Conservation (phyloP, 2,113 vertebrate genomes). For the Neogobius melanostomus region DNA sequence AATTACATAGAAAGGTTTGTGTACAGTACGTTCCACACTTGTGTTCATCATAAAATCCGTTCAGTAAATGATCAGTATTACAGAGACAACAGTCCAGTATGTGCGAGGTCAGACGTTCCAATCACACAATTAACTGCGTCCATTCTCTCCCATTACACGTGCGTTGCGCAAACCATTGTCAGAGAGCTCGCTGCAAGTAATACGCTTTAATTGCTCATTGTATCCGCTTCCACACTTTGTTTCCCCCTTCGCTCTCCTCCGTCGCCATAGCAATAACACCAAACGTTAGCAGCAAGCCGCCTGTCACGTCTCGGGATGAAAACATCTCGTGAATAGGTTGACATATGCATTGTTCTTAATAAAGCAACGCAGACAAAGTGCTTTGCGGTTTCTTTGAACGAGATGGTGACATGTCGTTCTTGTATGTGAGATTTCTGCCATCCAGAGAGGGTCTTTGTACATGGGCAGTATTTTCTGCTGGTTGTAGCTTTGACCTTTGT, state of each 20-base stretch:
- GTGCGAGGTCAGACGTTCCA: not conserved
- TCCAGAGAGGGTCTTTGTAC: slow-evolving; percentile 1
- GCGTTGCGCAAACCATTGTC: not conserved
- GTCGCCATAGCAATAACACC: slow-evolving; percentile 45
- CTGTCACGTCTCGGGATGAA: slow-evolving; percentile 14
- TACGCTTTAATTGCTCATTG: slow-evolving; percentile 8
- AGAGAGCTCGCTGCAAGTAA: slow-evolving; percentile 7
- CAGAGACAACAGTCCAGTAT: not conserved
- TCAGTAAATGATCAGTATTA: not conserved
- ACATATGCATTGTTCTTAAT: slow-evolving; percentile 39
- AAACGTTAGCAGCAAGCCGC: slow-evolving; percentile 19
- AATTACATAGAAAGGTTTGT: too few relatives aligned
- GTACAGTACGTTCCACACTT: not conserved
- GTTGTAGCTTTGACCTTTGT: not conserved
- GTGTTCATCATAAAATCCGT: not conserved
- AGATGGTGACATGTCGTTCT: slow-evolving; percentile 3
- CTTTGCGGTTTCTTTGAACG: slow-evolving; percentile 22
- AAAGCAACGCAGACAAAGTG: slow-evolving; percentile 36
- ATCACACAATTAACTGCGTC: slow-evolving; percentile 9
- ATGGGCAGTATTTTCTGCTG: not conserved
- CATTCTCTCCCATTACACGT: slow-evolving; percentile 6
- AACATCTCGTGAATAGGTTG: slow-evolving; percentile 43
- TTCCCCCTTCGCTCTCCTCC: not conserved
- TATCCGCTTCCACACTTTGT: slow-evolving; percentile 19
- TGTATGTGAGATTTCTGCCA: not conserved